Base-by-base conservation (phyloP, 2,888 invertebrate genomes). In the Apamea crenata region DNA sequence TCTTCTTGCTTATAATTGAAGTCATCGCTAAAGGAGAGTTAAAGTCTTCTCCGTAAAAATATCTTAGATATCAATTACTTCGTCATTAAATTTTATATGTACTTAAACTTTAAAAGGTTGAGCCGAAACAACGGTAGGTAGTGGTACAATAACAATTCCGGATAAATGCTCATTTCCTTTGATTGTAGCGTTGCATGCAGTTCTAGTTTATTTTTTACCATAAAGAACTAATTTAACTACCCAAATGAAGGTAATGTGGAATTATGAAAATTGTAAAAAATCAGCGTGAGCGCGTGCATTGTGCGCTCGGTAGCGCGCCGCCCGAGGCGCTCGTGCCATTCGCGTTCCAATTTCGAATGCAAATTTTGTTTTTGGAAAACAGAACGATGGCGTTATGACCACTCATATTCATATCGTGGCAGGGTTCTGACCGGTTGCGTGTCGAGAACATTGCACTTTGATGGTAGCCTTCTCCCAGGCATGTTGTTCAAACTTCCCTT, bases 341-440 rank as follows among this genome's bases (percentile, higher is more conserved):
- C 94, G 92, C 93, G 96, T 93, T 95, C 95, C 94, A 96, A 96
- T 96, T 96, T 96, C 90, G 90, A 93, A 96, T 96, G 96, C 95
- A 95, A 96, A 96, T 96, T 95, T 93, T 90, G 88, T 91, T 93
- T 91, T 94, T 92, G 88, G 89, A 92, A 93, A 93, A 93, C 93
- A 92, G 91, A 92, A 83, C 78, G 86, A 87, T 87, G 82, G 89
- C 82, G 88, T 88, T 89, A 89, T 89, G 87, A 88, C 88, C 91
- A 91, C 87, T 93, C 91, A 91, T 91, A 92, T 91, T 91, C 91
- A 89, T 90, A 89, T 87, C 90, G 88, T 82, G 90, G 82, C 89
- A 91, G 94, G 91, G 90, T 93, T 93, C 94, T 94, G 92, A 93
- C 93, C 93, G 93, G 83, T 95, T 87, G 94, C 94, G 94, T 95